These are phyloP conservation scores for Neodiprion virginianus DNA, from an alignment of 1,140 invertebrate species.

Conservation along the genomic window DNA sequence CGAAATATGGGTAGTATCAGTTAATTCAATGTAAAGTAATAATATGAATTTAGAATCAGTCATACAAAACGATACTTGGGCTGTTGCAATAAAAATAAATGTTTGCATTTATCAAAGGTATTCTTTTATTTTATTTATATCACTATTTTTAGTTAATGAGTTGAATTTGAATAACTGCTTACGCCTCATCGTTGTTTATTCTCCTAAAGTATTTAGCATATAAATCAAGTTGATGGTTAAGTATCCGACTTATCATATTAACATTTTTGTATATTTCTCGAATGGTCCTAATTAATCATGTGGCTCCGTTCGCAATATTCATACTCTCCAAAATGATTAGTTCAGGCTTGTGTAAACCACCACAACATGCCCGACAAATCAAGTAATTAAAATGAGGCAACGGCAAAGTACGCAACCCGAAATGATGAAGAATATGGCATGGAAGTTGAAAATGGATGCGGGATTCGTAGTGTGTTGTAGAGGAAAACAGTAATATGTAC, in stretches of 20 bases:
- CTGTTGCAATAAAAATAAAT: too few species aligned
- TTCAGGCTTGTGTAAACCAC: background rate
- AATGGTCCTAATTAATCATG: conserved; percentile 9
- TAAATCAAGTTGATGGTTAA: too few species aligned
- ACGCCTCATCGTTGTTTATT: too few species aligned
- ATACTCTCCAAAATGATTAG: conserved; percentile 4
- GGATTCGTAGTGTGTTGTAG: background rate
- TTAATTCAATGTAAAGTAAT: too few species aligned
- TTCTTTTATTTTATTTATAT: too few species aligned
- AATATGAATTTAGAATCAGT: too few species aligned
- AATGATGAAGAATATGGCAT: background rate
- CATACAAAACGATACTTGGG: too few species aligned
- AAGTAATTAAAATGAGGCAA: background rate
- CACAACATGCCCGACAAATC: background rate
- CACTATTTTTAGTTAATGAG: too few species aligned
- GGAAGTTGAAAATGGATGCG: background rate
- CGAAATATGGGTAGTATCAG: too few species aligned
- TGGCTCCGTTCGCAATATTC: background rate
- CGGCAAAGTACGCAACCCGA: background rate
- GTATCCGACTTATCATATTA: background rate
- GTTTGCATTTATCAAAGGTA: too few species aligned
- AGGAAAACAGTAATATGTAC: background rate
- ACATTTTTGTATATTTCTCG: conserved; percentile 36
- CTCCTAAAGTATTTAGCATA: too few species aligned
- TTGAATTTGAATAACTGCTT: too few species aligned